phyloP scores from a whole-genome alignment of 2,797 vertebrate genomes.

The Acestrorhynchus altus region DNA sequence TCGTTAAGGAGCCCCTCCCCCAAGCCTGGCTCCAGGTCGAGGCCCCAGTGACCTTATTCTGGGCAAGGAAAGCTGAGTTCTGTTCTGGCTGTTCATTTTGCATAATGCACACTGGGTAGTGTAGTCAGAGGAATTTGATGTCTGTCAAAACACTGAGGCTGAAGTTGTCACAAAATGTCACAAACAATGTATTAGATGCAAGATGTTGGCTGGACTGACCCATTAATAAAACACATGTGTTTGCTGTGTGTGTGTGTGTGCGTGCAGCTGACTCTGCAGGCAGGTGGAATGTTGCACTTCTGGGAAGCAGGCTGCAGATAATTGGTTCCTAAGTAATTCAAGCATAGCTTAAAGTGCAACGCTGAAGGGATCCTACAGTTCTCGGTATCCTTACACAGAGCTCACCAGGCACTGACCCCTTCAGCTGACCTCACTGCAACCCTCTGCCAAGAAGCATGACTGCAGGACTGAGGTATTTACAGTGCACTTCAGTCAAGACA shows the following conservation, averaged over 20 bases:
- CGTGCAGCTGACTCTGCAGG: conserved; percentile 42
- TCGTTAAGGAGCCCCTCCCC: too few species aligned
- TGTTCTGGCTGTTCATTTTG: too few species aligned
- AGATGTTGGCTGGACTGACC: too few species aligned
- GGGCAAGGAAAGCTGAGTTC: too few species aligned
- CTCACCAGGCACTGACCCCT: not conserved
- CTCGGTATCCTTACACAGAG: conserved; percentile 9
- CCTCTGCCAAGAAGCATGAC: conserved; percentile 2
- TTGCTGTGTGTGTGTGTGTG: conserved; percentile 25
- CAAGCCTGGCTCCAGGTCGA: too few species aligned
- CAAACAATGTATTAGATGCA: too few species aligned
- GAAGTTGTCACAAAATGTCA: too few species aligned
- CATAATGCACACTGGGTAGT: too few species aligned
- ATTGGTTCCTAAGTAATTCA: conserved; percentile 69
- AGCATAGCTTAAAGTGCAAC: conserved; percentile 74
- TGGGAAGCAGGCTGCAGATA: conserved; percentile 77
- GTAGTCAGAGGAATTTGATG: too few species aligned
- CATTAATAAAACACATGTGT: not conserved
- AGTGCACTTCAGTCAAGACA: not conserved
- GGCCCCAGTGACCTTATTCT: too few species aligned
- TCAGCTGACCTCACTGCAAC: not conserved
- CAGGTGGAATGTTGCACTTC: conserved; percentile 68
- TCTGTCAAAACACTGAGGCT: too few species aligned
- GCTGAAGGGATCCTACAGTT: conserved; percentile 65
- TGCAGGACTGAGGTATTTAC: not conserved